Percentiles rank a stretch among this genome's conserved stretches.
Conservation (phyloP, 2,888 invertebrate genomes). For the Nebria brevicollis region DNA sequence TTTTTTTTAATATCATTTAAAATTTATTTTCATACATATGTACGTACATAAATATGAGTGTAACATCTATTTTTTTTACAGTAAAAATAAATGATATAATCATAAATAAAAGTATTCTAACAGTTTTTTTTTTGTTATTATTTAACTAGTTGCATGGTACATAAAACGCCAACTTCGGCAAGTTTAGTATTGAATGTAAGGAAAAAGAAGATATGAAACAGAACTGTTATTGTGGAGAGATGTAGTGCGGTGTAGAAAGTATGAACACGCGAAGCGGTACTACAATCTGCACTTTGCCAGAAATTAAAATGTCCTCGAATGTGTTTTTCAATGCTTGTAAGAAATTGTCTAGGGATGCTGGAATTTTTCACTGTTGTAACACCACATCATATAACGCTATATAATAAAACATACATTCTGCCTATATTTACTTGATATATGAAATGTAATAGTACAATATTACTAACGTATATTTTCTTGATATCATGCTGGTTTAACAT, state of each 20-base stretch:
- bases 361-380: constrained; percentile 27
- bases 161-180: background rate
- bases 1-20: too few species aligned
- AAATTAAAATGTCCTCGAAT: constrained; percentile 42
- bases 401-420: constrained; percentile 26
- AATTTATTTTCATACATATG: background rate
- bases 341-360: constrained; percentile 41
- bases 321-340: constrained; percentile 28
- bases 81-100: background rate
- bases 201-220: background rate
- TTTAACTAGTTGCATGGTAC: background rate
- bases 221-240: background rate
- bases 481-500: too few species aligned
- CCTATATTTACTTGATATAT: constrained; percentile 27
- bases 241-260: background rate
- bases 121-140: background rate
- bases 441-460: constrained; percentile 40
- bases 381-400: constrained; percentile 15
- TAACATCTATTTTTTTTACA: background rate
- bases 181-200: background rate
- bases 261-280: background rate
- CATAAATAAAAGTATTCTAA: background rate
- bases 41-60: background rate
- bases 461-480: background rate
- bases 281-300: constrained; percentile 37